Percentiles rank a stretch among this genome's conserved stretches.
These are phyloP conservation scores for Capitella teleta DNA, from an alignment of 1,140 invertebrate genomes.

Conservation along the genomic window DNA sequence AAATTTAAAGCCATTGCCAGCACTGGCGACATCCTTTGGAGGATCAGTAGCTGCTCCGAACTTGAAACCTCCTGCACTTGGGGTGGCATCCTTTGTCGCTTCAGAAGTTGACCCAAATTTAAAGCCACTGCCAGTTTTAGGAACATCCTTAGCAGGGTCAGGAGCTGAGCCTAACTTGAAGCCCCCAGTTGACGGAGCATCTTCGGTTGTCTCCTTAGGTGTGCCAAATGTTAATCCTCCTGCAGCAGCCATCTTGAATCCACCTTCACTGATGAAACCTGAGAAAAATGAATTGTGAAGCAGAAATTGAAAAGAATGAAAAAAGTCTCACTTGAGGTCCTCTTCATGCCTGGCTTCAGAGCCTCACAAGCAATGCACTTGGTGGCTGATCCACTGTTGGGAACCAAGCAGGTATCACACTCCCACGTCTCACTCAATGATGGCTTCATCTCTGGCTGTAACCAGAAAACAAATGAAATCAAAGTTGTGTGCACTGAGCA, in stretches of 20 bases:
- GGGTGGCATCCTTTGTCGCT: too few relatives aligned
- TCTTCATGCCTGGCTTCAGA: constrained; percentile 16
- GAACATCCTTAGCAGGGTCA: not conserved
- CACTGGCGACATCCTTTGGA: not conserved
- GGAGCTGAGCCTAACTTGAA: not conserved
- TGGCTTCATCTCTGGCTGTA: too few relatives aligned
- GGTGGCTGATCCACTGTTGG: constrained; percentile 47
- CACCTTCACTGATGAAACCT: not conserved
- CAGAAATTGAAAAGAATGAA: not conserved
- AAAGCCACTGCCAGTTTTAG: not conserved
- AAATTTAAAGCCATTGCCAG: not conserved
- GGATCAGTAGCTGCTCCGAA: not conserved
- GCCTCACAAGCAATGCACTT: constrained; percentile 52
- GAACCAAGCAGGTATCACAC: constrained; percentile 54
- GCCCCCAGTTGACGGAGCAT: not conserved
- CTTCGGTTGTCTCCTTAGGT: not conserved
- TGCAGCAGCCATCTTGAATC: not conserved
- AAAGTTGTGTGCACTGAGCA: too few relatives aligned
- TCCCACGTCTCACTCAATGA: constrained; percentile 57
- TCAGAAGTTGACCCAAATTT: constrained; percentile 1
- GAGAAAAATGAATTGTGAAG: not conserved
- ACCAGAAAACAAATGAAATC: too few relatives aligned
- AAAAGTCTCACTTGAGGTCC: not conserved
- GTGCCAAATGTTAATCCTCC: not conserved
- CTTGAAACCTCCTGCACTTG: constrained; percentile 6